These are phyloP conservation scores for Eremobia ochroleuca DNA, from an alignment of 2,888 invertebrate species.

Conservation along the genomic window DNA sequence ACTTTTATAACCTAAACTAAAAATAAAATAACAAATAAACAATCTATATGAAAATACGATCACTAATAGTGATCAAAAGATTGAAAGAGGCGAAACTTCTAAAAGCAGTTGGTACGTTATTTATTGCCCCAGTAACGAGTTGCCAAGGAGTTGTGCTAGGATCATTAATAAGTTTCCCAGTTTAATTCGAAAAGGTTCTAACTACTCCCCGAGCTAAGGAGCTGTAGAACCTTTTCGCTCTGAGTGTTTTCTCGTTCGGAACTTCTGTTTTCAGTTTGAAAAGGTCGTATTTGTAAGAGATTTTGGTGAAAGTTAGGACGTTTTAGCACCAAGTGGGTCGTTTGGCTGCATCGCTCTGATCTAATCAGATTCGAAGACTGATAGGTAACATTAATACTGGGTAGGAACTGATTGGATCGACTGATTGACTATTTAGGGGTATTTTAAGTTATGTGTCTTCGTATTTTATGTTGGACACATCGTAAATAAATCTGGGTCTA, in stretches of 20 bases:
- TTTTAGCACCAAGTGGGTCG: conserved; percentile 60
- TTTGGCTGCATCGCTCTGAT: conserved; percentile 76
- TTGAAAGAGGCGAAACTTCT: conserved; percentile 75
- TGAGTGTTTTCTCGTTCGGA: conserved; percentile 57
- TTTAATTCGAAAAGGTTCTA: conserved; percentile 74
- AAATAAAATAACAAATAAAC: conserved; percentile 29
- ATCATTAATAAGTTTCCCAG: conserved; percentile 83
- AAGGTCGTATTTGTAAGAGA: conserved; percentile 71
- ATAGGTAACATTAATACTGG: conserved; percentile 83
- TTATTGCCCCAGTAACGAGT: conserved; percentile 84
- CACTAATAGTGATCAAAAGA: conserved; percentile 74
- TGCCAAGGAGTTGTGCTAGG: conserved; percentile 79
- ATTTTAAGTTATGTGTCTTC: conserved; percentile 52
- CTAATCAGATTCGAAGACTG: conserved; percentile 83
- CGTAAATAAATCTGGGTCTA: conserved; percentile 27
- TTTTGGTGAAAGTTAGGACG: conserved; percentile 62
- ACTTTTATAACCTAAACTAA: background rate
- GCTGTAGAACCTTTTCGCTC: conserved; percentile 71
- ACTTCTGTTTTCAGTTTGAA: conserved; percentile 53
- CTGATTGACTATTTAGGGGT: conserved; percentile 74
- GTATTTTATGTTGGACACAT: conserved; percentile 34
- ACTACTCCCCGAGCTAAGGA: conserved; percentile 62
- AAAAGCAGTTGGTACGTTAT: conserved; percentile 79
- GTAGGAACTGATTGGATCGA: conserved; percentile 80
- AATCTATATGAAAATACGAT: conserved; percentile 67